phyloP scores from a whole-genome alignment of 2,113 vertebrate species.

The Cebidichthys violaceus region DNA sequence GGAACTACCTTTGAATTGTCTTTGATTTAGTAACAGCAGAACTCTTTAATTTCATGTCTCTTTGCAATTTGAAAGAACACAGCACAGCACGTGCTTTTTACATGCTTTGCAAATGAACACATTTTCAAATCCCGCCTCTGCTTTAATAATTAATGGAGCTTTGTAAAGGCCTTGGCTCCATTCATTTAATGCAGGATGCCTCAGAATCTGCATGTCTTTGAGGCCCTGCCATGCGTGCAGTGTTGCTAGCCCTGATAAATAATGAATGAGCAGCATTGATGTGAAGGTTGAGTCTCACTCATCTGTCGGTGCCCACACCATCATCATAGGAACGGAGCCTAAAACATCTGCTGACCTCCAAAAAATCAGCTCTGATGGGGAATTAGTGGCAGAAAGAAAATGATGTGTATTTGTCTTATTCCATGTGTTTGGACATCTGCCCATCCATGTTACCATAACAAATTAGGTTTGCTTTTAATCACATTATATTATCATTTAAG shows the following conservation, averaged over 20 bases:
- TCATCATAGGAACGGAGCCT: constrained; percentile 7
- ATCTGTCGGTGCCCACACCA: neutral
- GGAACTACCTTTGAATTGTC: neutral
- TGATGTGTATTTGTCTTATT: constrained; percentile 9
- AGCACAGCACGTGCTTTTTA: neutral
- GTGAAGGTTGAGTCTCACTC: constrained; percentile 5
- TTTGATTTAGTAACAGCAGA: neutral
- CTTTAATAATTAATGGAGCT: neutral
- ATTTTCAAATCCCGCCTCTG: neutral
- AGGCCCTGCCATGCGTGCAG: constrained; percentile 7
- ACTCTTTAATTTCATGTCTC: neutral
- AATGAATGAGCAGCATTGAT: neutral
- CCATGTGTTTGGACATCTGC: constrained; percentile 30
- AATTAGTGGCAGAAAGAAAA: neutral
- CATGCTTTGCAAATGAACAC: neutral
- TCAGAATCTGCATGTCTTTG: neutral
- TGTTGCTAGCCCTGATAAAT: neutral
- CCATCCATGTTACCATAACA: neutral
- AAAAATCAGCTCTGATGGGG: neutral
- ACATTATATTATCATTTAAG: constrained; percentile 8
- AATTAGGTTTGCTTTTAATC: neutral
- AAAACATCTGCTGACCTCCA: constrained; percentile 9
- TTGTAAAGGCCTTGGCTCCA: neutral
- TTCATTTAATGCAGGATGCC: neutral
- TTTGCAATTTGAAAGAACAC: neutral